These are phyloP conservation scores for Notoglanidium macrostoma DNA, from an alignment of 2,797 vertebrate genomes.

Conservation along the genomic window DNA sequence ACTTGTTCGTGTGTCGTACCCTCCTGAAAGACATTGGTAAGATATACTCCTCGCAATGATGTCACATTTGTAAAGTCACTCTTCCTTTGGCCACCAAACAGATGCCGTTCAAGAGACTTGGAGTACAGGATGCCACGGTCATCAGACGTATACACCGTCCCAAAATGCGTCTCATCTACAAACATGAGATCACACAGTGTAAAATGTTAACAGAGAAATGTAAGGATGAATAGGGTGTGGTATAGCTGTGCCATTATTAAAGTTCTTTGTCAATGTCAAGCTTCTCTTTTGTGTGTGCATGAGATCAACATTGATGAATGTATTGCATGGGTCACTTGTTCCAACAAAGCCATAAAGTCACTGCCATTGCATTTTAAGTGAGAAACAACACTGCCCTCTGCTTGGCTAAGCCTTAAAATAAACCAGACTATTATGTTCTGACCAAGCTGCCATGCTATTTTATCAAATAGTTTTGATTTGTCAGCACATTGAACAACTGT, in stretches of 20 bases:
- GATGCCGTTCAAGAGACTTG: constrained; percentile 79
- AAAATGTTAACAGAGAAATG: background rate
- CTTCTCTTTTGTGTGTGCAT: constrained; percentile 20
- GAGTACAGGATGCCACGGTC: constrained; percentile 80
- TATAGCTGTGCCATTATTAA: background rate
- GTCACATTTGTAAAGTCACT: constrained; percentile 83
- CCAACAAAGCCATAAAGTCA: constrained; percentile 30
- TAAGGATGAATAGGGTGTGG: background rate
- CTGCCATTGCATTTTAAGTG: constrained; percentile 9
- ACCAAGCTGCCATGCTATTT: constrained; percentile 23
- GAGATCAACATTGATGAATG: constrained; percentile 58
- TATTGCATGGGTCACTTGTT: constrained; percentile 65
- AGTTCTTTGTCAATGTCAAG: background rate
- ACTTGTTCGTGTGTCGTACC: constrained; percentile 58
- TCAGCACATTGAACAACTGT: constrained; percentile 51
- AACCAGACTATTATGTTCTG: constrained; percentile 27
- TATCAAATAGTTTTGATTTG: no score
- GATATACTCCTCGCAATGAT: constrained; percentile 79
- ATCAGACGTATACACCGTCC: constrained; percentile 82
- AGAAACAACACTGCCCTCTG: constrained; percentile 38
- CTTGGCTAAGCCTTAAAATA: constrained; percentile 47
- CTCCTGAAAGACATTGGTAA: constrained; percentile 76
- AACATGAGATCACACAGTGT: constrained; percentile 31
- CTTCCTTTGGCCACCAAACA: constrained; percentile 77
- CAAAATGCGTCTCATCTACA: constrained; percentile 75